Conservation (phyloP, 2,113 vertebrate genomes). For the Emydura subglobosa region DNA sequence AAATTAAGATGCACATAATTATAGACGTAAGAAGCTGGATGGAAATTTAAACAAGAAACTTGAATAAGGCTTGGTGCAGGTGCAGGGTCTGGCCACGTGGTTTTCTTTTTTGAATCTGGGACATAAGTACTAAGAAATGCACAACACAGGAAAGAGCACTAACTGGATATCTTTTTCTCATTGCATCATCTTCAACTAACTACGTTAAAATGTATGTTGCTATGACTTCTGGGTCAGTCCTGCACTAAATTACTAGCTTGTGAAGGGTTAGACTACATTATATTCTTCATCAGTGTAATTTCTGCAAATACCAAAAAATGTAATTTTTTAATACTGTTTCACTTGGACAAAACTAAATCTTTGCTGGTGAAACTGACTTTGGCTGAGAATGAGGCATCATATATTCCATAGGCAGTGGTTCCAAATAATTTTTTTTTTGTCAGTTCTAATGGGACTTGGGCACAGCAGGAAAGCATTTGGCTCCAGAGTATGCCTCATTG, state of each 20-base stretch:
- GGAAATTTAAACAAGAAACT: too few relatives aligned
- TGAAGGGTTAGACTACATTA: slow-evolving; percentile 10
- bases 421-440: background rate
- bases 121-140: background rate
- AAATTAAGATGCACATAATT: background rate
- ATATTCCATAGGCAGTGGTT: slow-evolving; percentile 11
- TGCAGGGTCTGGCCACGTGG: background rate
- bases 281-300: slow-evolving; percentile 48
- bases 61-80: background rate
- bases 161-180: background rate
- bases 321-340: slow-evolving; percentile 44
- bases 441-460: slow-evolving; percentile 60
- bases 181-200: background rate
- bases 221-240: slow-evolving; percentile 1
- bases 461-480: slow-evolving; percentile 39
- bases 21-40: background rate
- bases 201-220: background rate
- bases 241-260: slow-evolving; percentile 23
- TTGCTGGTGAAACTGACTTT: slow-evolving; percentile 55
- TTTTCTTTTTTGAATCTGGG: background rate
- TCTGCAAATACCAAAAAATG: slow-evolving; percentile 26
- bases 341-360: slow-evolving; percentile 40
- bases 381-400: background rate
- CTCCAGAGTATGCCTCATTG: slow-evolving; percentile 49
- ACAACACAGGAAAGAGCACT: background rate